Evolutionary conservation across 2,113 vertebrate genomes (phyloP), one percentile per base, ranked within the genome.

Genomic region (Menidia beryllina): DNA sequence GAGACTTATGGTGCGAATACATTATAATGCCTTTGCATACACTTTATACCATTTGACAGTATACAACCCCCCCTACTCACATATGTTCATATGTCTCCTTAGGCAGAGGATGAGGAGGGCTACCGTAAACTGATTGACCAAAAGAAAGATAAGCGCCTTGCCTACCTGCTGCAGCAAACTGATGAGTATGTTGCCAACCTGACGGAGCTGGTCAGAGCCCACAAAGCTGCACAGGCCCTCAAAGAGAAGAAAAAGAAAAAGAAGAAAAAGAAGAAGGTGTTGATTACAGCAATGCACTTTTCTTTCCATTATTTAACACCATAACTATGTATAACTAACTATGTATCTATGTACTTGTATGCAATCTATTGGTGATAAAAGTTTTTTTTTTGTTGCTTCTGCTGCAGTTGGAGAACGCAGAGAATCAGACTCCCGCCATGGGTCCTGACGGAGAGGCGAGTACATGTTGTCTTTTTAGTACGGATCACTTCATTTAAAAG

Each of bases 101-200:
- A 98, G 97, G 97, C 96, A 0, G 97, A 99, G 63, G 97, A 99
- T 36, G 97, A 99, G 86, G 97, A 99, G 66, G 97, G 97, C 0
- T 98, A 99, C 87, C 94, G 97, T 15, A 98, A 99, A 78, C 95
- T 99, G 64, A 99, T 99, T 0, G 97, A 99, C 79, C 97, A 99
- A 93, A 99, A 99, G 92, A 99, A 99, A 86, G 97, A 99, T 86
- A 98, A 98, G 84, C 96, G 97, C 26, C 70, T 99, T 92, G 97
- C 97, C 20, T 99, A 98, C 92, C 93, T 99, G 74, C 91, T 99
- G 77, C 97, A 99, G 92, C 97, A 99, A 89, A 99, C 97, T 0
- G 97, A 99, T 0, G 97, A 99, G 92, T 98, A 99, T 0, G 97
- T 98, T 10, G 97, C 97, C 61, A 98, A 98, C 93, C 95, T 99